Evolutionary conservation across 2,113 vertebrate genomes (phyloP), one percentile per base, ranked within the genome.

Genomic region (Vimba vimba): DNA sequence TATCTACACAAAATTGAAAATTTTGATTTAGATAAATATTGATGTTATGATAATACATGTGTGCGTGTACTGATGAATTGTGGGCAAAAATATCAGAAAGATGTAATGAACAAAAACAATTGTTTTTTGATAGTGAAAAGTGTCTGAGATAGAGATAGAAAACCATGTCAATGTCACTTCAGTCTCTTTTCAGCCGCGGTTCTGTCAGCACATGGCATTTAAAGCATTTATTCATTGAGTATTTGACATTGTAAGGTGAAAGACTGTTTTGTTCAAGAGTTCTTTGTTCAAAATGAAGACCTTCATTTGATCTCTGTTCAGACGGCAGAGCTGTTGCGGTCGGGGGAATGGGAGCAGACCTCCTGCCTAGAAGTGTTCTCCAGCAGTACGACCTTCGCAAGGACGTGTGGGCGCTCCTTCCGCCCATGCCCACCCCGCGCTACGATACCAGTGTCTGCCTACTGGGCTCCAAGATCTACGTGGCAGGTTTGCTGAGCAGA

Each of bases 331-430:
- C 97, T 11, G 96, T 99, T 0, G 97, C 97, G 0, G 96, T 96
- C 0, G 98, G 98, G 0, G 98, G 98, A 68, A 99, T 99, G 98
- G 97, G 97, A 12, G 92, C 95, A 9, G 98, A 99, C 93, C 95
- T 99, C 88, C 93, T 95, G 81, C 97, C 98, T 0, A 97, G 97
- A 89, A 97, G 93, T 89, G 94, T 97, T 91, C 95, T 99, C 79
- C 98, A 99, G 89, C 97, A 99, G 93, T 99, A 99, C 0, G 98
- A 99, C 91, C 95, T 95, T 91, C 95, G 98, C 52, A 99, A 99
- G 92, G 98, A 99, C 78, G 95, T 98, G 90, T 99, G 98, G 98
- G 97, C 97, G 17, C 95, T 97, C 0, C 95, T 99, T 85, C 97
- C 97, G 0, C 95, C 96, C 62, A 98, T 99, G 97, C 96, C 96